phyloP scores from a whole-genome alignment of 2,797 vertebrate species.

The Sandelia bainsii region DNA sequence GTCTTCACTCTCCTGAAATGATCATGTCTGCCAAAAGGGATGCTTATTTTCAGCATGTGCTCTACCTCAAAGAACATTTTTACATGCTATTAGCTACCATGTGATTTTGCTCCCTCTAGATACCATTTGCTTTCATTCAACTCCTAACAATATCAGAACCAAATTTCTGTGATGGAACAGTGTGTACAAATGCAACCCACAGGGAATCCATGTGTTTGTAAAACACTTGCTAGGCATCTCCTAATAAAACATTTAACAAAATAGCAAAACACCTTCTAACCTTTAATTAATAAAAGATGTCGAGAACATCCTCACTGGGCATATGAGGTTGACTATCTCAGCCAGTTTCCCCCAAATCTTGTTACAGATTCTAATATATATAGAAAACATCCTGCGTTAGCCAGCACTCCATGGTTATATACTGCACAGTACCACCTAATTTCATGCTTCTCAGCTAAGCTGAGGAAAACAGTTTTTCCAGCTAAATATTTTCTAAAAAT shows the following conservation, averaged over 20 bases:
- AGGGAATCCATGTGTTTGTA: not conserved
- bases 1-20: constrained; percentile 40
- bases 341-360: constrained; percentile 18
- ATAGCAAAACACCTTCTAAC: not conserved
- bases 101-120: constrained; percentile 8
- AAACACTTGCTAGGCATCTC: not conserved
- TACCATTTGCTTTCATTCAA: constrained; percentile 38
- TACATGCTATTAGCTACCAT: constrained; percentile 20
- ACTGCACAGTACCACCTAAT: constrained; percentile 10
- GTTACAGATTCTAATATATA: constrained; percentile 38
- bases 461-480: constrained; percentile 7
- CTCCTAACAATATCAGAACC: constrained; percentile 31
- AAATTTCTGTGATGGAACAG: constrained; percentile 14
- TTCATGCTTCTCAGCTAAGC: constrained; percentile 20
- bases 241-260: not conserved
- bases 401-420: constrained; percentile 21
- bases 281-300: constrained; percentile 3
- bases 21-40: constrained; percentile 42
- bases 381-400: constrained; percentile 36
- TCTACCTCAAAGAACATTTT: constrained; percentile 39
- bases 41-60: constrained; percentile 22
- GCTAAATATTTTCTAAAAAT: not conserved
- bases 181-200: not conserved
- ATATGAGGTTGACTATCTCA: not conserved
- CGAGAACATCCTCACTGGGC: not conserved